Evolutionary conservation across 2,113 vertebrate species (phyloP), one percentile per base, ranked within the genome.

Genomic region (Odontesthes bonariensis): DNA sequence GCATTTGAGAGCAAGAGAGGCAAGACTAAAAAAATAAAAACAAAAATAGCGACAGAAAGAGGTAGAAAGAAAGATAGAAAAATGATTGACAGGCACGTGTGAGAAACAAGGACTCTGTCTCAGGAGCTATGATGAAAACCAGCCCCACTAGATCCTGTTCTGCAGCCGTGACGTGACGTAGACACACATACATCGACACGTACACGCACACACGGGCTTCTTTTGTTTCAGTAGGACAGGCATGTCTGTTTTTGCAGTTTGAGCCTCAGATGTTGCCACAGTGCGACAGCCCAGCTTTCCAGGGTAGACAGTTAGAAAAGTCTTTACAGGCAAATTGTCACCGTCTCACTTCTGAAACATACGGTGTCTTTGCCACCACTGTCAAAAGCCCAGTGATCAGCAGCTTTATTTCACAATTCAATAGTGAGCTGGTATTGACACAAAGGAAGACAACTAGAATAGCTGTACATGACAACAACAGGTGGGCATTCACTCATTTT

Each of bases 31-130:
- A 23, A 61, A 38, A n/a, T n/a, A n/a, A n/a, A n/a, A 65, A 51
- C 14, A 31, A 16, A 71, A 51, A 65, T 27, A 38, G 35, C 35
- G 10, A 38, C 35, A 38, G 35, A 49, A 16, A 2, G 56, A 56
- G 46, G 11, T 11, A 23, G 20, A 53, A 61, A 59, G 3, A 58
- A 38, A 58, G 67, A 66, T 19, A 59, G 55, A 71, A 6, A 16
- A 77, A 55, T 0, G 20, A 80, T 57, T 77, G 69, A 86, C 82
- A 77, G 77, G 44, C 11, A 0, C 22, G 52, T 55, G 62, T 27
- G 17, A 64, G 38, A 88, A 54, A 88, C 87, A 86, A 89, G 70
- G 62, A 58, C 31, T 79, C 60, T 10, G 88, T 91, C 70, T 87
- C 61, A 69, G 57, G 53, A 79, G 62, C 38, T 31, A 59, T 56